Percentiles rank a stretch among this genome's conserved stretches.
These are phyloP conservation scores for Epinephelus lanceolatus DNA, from an alignment of 2,113 vertebrate genomes.

Conservation along the genomic window DNA sequence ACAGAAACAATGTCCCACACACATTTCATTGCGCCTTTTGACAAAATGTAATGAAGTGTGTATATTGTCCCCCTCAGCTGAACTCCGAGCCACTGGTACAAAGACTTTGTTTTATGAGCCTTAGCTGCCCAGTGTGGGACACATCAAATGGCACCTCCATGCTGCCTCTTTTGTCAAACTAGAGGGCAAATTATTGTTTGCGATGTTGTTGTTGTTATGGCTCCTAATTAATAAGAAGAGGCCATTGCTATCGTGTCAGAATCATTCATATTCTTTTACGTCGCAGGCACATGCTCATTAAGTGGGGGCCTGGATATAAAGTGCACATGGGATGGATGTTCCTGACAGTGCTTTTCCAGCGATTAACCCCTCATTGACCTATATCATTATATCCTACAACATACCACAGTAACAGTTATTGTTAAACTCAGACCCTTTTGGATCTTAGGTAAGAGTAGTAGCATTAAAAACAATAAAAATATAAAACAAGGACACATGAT, in stretches of 20 bases:
- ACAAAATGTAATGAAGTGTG: conserved; percentile 92
- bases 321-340: conserved; percentile 64
- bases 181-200: conserved; percentile 78
- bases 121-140: conserved; percentile 85
- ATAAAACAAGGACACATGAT: background rate
- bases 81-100: conserved; percentile 84
- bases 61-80: conserved; percentile 85
- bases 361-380: conserved; percentile 75
- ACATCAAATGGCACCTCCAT: conserved; percentile 84
- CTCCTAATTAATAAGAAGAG: conserved; percentile 76
- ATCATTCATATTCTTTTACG: conserved; percentile 71
- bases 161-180: conserved; percentile 78
- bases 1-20: conserved; percentile 86
- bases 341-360: conserved; percentile 66
- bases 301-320: conserved; percentile 49
- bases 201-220: conserved; percentile 78
- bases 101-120: conserved; percentile 85
- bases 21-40: conserved; percentile 89
- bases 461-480: background rate
- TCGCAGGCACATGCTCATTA: conserved; percentile 72
- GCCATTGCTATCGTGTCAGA: conserved; percentile 75
- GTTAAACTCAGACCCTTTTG: conserved; percentile 17
- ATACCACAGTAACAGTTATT: conserved; percentile 38
- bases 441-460: background rate
- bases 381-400: conserved; percentile 35